phyloP scores from a whole-genome alignment of 2,797 vertebrate genomes.

The Cottoperca gobio region DNA sequence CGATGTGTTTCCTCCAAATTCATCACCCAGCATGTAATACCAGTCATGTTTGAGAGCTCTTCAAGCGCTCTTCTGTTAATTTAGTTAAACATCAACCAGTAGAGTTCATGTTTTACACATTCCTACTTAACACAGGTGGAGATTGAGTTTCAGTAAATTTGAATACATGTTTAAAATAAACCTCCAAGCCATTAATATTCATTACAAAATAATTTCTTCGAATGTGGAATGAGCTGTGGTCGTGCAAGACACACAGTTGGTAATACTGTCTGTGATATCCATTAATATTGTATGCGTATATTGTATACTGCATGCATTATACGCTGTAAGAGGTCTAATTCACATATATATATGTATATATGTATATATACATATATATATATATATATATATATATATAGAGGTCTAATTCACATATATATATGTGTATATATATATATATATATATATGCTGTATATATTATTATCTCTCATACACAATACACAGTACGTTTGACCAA shows the following conservation, averaged over 20 bases:
- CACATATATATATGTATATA: too few relatives aligned
- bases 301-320: conserved; percentile 6
- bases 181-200: conserved; percentile 71
- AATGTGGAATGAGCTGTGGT: conserved; percentile 50
- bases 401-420: too few relatives aligned
- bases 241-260: neutral
- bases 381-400: too few relatives aligned
- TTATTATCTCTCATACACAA: too few relatives aligned
- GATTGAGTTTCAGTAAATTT: conserved; percentile 71
- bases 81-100: conserved; percentile 76
- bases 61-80: conserved; percentile 81
- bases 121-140: conserved; percentile 67
- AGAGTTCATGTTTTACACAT: conserved; percentile 74
- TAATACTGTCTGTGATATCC: neutral
- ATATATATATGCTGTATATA: too few relatives aligned
- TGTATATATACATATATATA: too few relatives aligned
- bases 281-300: neutral
- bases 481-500: too few relatives aligned
- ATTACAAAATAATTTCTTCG: conserved; percentile 65
- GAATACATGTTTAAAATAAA: conserved; percentile 77
- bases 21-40: conserved; percentile 49
- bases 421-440: too few relatives aligned
- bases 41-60: conserved; percentile 68
- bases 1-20: conserved; percentile 67
- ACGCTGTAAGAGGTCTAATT: too few relatives aligned